Conservation (phyloP, 2,888 invertebrate genomes). For the Xestia ashworthii region DNA sequence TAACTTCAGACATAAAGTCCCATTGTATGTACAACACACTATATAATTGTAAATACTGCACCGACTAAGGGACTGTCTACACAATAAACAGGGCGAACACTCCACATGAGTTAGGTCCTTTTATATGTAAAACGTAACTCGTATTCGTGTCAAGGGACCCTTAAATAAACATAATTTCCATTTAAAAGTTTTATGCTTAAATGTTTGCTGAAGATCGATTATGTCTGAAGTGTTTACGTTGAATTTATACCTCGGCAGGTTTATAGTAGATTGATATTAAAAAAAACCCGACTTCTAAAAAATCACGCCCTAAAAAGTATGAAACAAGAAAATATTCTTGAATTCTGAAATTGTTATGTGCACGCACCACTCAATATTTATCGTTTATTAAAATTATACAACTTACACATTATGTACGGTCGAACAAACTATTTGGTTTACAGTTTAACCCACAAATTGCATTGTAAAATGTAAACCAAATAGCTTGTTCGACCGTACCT, state of each 20-base stretch:
- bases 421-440: too few relatives aligned
- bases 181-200: constrained; percentile 52
- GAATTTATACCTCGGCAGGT: constrained; percentile 14
- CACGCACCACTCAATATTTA: too few relatives aligned
- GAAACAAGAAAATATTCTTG: too few relatives aligned
- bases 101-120: constrained; percentile 55
- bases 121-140: constrained; percentile 59
- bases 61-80: constrained; percentile 29
- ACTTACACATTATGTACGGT: too few relatives aligned
- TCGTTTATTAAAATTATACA: too few relatives aligned
- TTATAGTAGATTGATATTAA: background rate
- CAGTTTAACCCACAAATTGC: too few relatives aligned
- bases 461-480: too few relatives aligned
- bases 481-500: too few relatives aligned
- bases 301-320: too few relatives aligned
- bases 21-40: constrained; percentile 42
- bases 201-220: constrained; percentile 52
- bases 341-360: too few relatives aligned
- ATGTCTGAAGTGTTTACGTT: constrained; percentile 26
- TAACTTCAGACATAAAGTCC: constrained; percentile 22
- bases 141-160: constrained; percentile 64
- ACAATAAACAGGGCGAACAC: constrained; percentile 55
- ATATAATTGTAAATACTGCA: constrained; percentile 54
- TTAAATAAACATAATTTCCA: constrained; percentile 56
- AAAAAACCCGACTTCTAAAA: background rate